Evolutionary conservation across 2,113 vertebrate genomes (phyloP).

Genomic region (Halcyon senegalensis): DNA sequence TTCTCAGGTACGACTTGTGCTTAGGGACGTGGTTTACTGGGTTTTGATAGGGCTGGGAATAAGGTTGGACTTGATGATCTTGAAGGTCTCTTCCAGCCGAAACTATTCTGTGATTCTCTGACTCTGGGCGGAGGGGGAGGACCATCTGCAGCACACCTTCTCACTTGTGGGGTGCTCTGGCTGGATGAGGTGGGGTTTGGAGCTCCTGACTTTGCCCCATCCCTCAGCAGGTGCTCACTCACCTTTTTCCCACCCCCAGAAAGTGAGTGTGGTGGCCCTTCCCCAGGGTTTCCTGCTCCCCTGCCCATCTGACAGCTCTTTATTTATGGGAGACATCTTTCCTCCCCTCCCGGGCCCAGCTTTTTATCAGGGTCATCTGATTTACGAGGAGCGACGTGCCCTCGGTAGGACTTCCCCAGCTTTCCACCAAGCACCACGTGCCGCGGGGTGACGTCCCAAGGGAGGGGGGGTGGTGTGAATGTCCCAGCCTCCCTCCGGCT

Average conservation of each 20-base stretch:
- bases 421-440: not conserved
- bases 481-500: not conserved
- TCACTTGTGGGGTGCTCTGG: not conserved
- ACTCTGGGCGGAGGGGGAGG: fast-evolving
- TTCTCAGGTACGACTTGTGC: conserved; percentile 87
- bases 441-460: not conserved
- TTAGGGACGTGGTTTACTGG: no score
- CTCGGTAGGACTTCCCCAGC: not conserved
- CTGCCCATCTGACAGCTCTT: not conserved
- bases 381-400: not conserved
- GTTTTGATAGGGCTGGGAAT: no score
- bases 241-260: not conserved
- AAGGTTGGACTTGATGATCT: no score
- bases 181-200: fast-evolving
- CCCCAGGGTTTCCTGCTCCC: not conserved
- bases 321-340: not conserved
- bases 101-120: no score
- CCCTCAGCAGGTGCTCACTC: fast-evolving
- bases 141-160: not conserved
- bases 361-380: not conserved
- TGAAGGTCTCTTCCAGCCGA: no score
- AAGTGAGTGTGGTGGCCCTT: not conserved
- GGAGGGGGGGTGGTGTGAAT: fast-evolving
- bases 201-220: not conserved
- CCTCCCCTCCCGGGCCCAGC: not conserved